Percentiles rank a stretch among this genome's conserved stretches.
These are phyloP conservation scores for Trissoscelio sp. DNA, from an alignment of 2,888 invertebrate species.

Conservation along the genomic window DNA sequence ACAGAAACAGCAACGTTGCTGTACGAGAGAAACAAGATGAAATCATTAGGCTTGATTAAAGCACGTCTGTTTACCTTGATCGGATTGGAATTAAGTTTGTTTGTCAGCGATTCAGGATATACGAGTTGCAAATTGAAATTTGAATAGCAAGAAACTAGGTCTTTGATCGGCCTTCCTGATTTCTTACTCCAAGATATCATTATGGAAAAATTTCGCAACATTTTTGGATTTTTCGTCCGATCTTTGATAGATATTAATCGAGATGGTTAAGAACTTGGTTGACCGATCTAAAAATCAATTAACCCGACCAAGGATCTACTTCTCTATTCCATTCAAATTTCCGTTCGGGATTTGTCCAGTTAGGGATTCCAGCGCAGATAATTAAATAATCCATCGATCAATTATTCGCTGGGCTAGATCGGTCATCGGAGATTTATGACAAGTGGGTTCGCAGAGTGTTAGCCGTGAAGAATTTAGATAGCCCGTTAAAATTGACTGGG, in stretches of 20 bases:
- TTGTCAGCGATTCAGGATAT: constrained; percentile 41
- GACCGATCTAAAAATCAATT: constrained; percentile 45
- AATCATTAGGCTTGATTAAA: constrained; percentile 56
- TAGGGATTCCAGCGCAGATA: not conserved
- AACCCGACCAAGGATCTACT: constrained; percentile 2
- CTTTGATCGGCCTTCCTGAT: constrained; percentile 33
- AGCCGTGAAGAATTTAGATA: constrained; percentile 43
- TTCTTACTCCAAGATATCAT: not conserved
- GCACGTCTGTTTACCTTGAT: constrained; percentile 38
- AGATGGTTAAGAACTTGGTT: too few species aligned
- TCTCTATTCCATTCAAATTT: constrained; percentile 14
- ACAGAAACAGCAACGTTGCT: too few species aligned
- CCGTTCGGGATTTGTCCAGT: constrained; percentile 7
- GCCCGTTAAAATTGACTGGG: constrained; percentile 29
- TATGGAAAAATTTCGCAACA: too few species aligned
- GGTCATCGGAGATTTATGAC: constrained; percentile 19
- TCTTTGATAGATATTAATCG: too few species aligned
- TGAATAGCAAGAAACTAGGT: constrained; percentile 49
- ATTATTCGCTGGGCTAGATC: constrained; percentile 12
- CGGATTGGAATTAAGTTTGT: constrained; percentile 46
- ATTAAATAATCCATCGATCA: constrained; percentile 41
- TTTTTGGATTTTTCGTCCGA: too few species aligned
- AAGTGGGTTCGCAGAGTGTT: constrained; percentile 2
- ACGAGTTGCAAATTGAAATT: constrained; percentile 52
- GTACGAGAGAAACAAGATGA: constrained; percentile 14